phyloP scores from a whole-genome alignment of 30 jellyfish, hydroid and myxozoan genomes.

The Mastigias papua region DNA sequence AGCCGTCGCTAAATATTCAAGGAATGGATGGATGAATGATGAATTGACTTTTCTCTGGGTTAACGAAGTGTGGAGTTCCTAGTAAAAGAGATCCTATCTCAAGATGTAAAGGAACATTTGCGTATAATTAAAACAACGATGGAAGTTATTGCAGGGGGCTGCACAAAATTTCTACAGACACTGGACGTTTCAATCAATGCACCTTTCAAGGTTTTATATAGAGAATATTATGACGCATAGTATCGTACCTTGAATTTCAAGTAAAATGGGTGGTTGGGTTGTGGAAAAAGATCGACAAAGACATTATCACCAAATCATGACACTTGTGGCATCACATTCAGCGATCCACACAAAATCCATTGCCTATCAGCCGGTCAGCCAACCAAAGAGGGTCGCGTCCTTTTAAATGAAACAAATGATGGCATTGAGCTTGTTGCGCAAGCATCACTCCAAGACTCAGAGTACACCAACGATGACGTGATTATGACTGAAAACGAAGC shows the following conservation, averaged over 20 bases:
- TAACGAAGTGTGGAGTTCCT: neutral
- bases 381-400: too few species aligned
- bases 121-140: neutral
- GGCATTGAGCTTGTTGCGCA: too few species aligned
- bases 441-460: too few species aligned
- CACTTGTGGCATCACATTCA: too few species aligned
- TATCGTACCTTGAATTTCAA: neutral
- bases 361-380: too few species aligned
- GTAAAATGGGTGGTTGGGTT: neutral
- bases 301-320: too few species aligned
- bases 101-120: neutral
- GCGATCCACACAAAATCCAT: too few species aligned
- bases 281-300: neutral
- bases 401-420: too few species aligned
- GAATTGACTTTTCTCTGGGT: neutral
- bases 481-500: too few species aligned
- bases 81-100: neutral
- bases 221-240: neutral
- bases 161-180: neutral
- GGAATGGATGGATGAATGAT: too few species aligned
- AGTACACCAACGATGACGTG: too few species aligned
- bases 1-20: too few species aligned
- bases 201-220: neutral
- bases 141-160: neutral
- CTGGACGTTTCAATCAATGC: neutral